Base-by-base conservation (phyloP, 2,113 vertebrate genomes). In the Brachionichthys hirsutus region DNA sequence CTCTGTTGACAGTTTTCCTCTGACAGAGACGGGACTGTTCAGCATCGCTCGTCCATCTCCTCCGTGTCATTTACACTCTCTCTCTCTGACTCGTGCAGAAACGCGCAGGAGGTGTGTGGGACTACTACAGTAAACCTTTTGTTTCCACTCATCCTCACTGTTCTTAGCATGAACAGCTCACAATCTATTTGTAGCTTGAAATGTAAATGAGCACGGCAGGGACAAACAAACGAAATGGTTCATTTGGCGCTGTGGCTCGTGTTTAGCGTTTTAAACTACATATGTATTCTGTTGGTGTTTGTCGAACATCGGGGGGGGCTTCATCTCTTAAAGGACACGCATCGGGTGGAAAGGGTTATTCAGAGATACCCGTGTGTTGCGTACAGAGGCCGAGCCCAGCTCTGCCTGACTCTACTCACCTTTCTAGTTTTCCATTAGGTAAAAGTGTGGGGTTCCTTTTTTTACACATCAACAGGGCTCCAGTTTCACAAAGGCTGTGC, bases 171-270 rank as follows among this genome's bases (percentile, higher is more conserved):
- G 50, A 49, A 36, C 41, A n/a, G 44, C 51, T 46, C 57, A 30
- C 6, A 38, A 46, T 63, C 58, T 50, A 64, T 64, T 72, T 63
- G 44, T 35, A 9, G 57, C 17, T 36, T 30, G 18, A 61, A 40
- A 58, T 71, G 43, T 56, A 44, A 77, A 77, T 70, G 24, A 30
- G 55, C 30, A 19, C 17, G 42, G 41, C n/a, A 54, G 15, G 3
- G 9, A 48, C 18, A 11, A 58, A 69, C 54, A 69, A 58, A 53
- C 24, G 3, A 1, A 2, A 30, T 0, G 17, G n/a, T 59, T 36
- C 40, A 48, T 65, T 6, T 22, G 22, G 12, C 8, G n/a, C 7
- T 24, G 6, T 4, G 11, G 1, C 20, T 34, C 2, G 3, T 64
- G 52, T 48, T 54, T 18, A 44, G 34, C 3, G n/a, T 52, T 43